Evolutionary conservation across 2,888 invertebrate genomes (phyloP), one percentile per base, ranked within the genome.

Genomic region (Drosophila multiciliata): DNA sequence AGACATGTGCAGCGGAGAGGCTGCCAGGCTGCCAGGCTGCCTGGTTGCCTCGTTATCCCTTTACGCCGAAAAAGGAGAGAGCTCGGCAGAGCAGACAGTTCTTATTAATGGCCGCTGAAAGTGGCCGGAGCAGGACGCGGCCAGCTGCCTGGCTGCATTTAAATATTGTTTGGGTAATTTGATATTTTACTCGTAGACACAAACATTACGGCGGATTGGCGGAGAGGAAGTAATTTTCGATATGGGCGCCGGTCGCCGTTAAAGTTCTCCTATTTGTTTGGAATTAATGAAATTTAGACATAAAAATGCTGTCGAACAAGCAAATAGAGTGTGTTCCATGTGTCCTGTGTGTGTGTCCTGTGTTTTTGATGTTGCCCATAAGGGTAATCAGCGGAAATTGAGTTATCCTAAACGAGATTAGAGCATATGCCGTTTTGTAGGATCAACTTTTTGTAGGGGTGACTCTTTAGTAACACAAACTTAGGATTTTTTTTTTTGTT

Each of bases 221-320:
- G 61, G 32, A 79, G 68, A 86, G 88, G 85, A 86, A 88, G 86
- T 84, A 83, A 81, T 79, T 88, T 75, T 75, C 54, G 61, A 78
- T 87, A 82, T 87, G 87, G 84, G 82, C 80, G 84, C 75, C 84
- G 74, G 55, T 71, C 65, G 66, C 48, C 49, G 45, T 42, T 57
- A 57, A 57, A 40, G 20, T 40, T 12, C 49, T 55, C 61, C 58
- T 80, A 73, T 88, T 86, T 86, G 86, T 86, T 86, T 83, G 86
- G 82, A 83, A 86, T 83, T 88, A 86, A 86, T 86, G 86, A 82
- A 88, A 86, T 86, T 86, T 88, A 86, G 86, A 86, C 85, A 86
- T 84, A 74, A 82, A 83, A 82, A 75, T 77, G 69, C 70, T 52
- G 70, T 68, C 62, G 60, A 68, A 72, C 75, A 80, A 75, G 63